A percentile compares a stretch with the other conserved stretches of the same genome.
phyloP scores from a whole-genome alignment of 2,888 invertebrate genomes.

The Timema cristinae region DNA sequence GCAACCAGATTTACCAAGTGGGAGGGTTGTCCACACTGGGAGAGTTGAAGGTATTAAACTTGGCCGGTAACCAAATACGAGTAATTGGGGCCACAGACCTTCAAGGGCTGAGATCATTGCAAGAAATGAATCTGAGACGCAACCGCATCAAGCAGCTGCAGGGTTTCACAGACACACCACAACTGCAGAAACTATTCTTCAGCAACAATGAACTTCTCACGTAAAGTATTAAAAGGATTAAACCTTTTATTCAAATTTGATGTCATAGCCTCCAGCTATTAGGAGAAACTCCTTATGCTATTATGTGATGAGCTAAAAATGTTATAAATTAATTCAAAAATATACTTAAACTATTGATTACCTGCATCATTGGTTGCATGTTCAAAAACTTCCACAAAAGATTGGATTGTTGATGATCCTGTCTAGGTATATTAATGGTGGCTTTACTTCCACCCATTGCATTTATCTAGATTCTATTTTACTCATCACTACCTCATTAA shows the following conservation, averaged over 20 bases:
- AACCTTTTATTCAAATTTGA: constrained; percentile 21
- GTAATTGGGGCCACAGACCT: constrained; percentile 73
- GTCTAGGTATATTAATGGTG: too few relatives aligned
- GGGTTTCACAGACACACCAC: constrained; percentile 73
- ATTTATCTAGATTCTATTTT: too few relatives aligned
- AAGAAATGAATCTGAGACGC: constrained; percentile 83
- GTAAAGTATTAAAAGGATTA: constrained; percentile 42
- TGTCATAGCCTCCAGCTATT: too few relatives aligned
- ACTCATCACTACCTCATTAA: too few relatives aligned
- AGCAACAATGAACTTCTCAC: constrained; percentile 74
- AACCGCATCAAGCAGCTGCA: constrained; percentile 76
- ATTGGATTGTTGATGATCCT: too few relatives aligned
- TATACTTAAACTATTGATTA: too few relatives aligned
- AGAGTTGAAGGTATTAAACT: constrained; percentile 83
- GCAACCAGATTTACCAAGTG: constrained; percentile 78
- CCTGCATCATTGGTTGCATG: too few relatives aligned
- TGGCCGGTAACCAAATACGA: constrained; percentile 87
- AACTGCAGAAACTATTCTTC: constrained; percentile 73
- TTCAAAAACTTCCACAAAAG: too few relatives aligned
- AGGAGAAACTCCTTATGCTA: too few relatives aligned
- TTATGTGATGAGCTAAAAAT: too few relatives aligned
- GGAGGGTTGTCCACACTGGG: constrained; percentile 63
- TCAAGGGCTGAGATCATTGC: constrained; percentile 68
- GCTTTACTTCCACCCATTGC: too few relatives aligned
- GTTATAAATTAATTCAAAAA: too few relatives aligned